Percentiles rank a stretch among this genome's conserved stretches.
Evolutionary conservation across 2,888 invertebrate genomes (phyloP).

Genomic region (Syrista parreyssii): DNA sequence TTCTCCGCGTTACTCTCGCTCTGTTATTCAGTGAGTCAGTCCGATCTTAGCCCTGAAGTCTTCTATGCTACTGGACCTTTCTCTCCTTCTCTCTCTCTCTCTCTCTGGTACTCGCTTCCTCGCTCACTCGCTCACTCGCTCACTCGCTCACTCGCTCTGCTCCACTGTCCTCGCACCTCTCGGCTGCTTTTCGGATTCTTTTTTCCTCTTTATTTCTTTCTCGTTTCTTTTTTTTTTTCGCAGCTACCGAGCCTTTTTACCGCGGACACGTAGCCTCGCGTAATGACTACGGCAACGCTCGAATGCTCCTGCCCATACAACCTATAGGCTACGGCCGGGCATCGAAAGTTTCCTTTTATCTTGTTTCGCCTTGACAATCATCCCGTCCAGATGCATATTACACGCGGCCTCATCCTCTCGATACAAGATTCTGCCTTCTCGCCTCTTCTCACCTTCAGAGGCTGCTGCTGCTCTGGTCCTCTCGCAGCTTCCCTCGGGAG

Average conservation of each 20-base stretch:
- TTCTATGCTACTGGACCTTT: background rate
- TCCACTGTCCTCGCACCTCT: slow-evolving; percentile 17
- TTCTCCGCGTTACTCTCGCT: slow-evolving; percentile 11
- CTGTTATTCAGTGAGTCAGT: background rate
- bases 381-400: slow-evolving; percentile 9
- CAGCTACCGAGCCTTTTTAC: slow-evolving; percentile 49
- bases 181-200: slow-evolving; percentile 5
- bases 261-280: slow-evolving; percentile 51
- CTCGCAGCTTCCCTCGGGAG: background rate
- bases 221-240: slow-evolving; percentile 34
- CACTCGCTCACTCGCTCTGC: background rate
- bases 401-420: background rate
- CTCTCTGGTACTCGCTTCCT: background rate
- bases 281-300: slow-evolving; percentile 50
- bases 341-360: background rate
- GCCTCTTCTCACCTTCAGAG: background rate
- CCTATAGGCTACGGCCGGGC: background rate
- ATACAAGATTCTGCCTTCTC: background rate
- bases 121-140: background rate
- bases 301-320: slow-evolving; percentile 41
- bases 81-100: background rate
- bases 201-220: background rate
- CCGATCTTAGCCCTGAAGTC: background rate
- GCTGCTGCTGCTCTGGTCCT: background rate
- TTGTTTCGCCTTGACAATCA: slow-evolving; percentile 9